phyloP scores from a whole-genome alignment of 2,888 invertebrate genomes.

The Lasius fuliginosus region DNA sequence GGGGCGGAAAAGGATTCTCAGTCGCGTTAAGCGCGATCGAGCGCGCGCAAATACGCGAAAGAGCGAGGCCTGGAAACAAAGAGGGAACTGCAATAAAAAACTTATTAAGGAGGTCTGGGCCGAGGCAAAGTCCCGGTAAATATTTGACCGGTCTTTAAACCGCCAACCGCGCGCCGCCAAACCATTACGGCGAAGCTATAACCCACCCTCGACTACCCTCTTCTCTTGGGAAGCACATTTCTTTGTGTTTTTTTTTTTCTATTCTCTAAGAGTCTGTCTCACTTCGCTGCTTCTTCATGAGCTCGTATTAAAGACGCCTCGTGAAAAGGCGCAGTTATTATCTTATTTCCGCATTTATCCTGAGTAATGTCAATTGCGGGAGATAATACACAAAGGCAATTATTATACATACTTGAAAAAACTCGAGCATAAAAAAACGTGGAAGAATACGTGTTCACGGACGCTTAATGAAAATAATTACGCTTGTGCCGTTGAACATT shows the following conservation, averaged over 20 bases:
- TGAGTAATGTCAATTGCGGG: slow-evolving; percentile 45
- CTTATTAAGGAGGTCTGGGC: slow-evolving; percentile 79
- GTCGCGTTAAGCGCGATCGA: slow-evolving; percentile 63
- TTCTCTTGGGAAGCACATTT: neutral
- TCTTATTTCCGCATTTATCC: slow-evolving; percentile 52
- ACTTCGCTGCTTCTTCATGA: slow-evolving; percentile 56
- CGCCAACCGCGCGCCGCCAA: slow-evolving; percentile 63
- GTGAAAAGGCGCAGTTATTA: slow-evolving; percentile 57
- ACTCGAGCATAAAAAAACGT: neutral
- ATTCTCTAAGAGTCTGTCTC: neutral
- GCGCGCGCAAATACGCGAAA: slow-evolving; percentile 71
- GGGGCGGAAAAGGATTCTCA: slow-evolving; percentile 8
- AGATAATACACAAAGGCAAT: slow-evolving; percentile 23
- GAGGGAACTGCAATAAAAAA: slow-evolving; percentile 82
- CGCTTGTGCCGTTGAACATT: neutral
- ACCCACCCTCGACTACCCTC: slow-evolving; percentile 39
- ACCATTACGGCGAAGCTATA: slow-evolving; percentile 79
- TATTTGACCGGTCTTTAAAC: slow-evolving; percentile 83
- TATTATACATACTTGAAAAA: slow-evolving; percentile 3
- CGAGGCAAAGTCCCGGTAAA: slow-evolving; percentile 79
- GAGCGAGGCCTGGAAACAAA: slow-evolving; percentile 71
- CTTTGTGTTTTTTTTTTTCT: neutral
- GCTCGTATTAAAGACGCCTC: slow-evolving; percentile 36
- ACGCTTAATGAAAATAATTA: neutral
- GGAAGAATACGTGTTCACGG: neutral